A percentile compares a stretch with the other conserved stretches of the same genome.
phyloP scores from a whole-genome alignment of 2,797 vertebrate species.

The Bradypodion ventrale region DNA sequence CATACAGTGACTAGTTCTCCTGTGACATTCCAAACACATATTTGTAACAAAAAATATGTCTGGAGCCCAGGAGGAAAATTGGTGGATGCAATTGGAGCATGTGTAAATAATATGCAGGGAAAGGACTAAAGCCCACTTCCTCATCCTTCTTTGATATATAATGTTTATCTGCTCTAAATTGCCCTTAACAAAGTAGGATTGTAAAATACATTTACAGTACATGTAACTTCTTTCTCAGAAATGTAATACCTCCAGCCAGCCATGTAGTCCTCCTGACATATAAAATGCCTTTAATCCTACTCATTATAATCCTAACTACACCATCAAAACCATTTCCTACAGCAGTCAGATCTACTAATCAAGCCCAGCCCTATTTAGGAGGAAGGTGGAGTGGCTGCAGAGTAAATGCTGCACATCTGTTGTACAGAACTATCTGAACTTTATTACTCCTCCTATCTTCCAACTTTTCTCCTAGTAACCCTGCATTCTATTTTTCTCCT shows the following conservation, averaged over 20 bases:
- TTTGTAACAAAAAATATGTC: neutral
- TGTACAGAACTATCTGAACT: constrained; percentile 36
- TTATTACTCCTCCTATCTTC: constrained; percentile 37
- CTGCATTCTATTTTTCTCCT: constrained; percentile 3
- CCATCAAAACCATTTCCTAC: constrained; percentile 70
- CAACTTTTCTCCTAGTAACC: constrained; percentile 21
- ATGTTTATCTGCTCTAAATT: neutral
- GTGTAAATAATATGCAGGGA: neutral
- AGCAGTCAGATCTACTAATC: constrained; percentile 53
- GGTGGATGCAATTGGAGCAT: neutral
- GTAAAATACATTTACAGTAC: neutral
- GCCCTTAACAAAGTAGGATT: neutral
- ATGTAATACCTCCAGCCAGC: constrained; percentile 19
- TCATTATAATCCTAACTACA: constrained; percentile 45
- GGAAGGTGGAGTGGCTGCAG: constrained; percentile 53
- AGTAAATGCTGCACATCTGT: constrained; percentile 53
- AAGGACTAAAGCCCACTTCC: neutral
- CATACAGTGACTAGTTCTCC: neutral
- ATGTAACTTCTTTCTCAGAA: neutral
- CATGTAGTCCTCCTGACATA: constrained; percentile 1
- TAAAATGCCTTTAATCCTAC: constrained; percentile 26
- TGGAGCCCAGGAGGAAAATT: neutral
- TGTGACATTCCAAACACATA: neutral
- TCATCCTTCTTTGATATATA: neutral
- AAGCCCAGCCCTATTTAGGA: constrained; percentile 60